Base-by-base conservation (phyloP, 2,113 vertebrate species). In the Anguilla japonica region DNA sequence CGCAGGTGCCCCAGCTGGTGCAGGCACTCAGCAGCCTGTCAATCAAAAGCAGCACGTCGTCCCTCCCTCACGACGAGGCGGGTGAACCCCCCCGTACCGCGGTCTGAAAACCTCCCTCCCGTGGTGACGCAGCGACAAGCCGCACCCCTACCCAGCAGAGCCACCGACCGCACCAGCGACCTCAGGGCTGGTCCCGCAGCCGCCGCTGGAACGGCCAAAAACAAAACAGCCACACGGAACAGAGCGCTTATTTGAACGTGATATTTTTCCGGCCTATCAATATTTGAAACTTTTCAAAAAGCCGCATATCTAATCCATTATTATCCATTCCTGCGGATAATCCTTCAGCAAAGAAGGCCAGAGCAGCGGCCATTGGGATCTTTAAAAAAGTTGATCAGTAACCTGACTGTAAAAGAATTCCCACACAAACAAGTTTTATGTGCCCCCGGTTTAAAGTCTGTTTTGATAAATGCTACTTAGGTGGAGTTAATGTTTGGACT, bases 351-450 rank as follows among this genome's bases (percentile, higher is more conserved):
- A 83, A 83, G 22, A 83, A 82, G 71, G 71, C 46, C 80, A 80
- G 63, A 81, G 78, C 83, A 79, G 57, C 22, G 34, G 40, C 86
- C 60, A 20, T 43, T 82, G 79, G 85, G 57, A 87, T 91, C 85
- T 89, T 85, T 6, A 88, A 89, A 90, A 90, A 83, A 88, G 92
- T 93, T 94, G 94, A 94, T 95, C 90, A 94, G 92, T 94, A 95
- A 94, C 93, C 83, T 2, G 86, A 84, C 84, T 79, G 79, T 88
- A 88, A 90, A 89, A 79, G 84, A 86, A 88, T 83, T 86, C 79
- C 75, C 88, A 89, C 57, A 86, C 85, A 89, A 91, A 89, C 90
- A 88, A 84, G 83, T 40, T 87, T 88, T 91, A 87, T 81, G 60
- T 22, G 60, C 41, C 81, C 41, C 50, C 1, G 20, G 91, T 92